Evolutionary conservation across 2,888 invertebrate species (phyloP), one percentile per base, ranked within the genome.

Genomic region (Dromius quadrimaculatus): DNA sequence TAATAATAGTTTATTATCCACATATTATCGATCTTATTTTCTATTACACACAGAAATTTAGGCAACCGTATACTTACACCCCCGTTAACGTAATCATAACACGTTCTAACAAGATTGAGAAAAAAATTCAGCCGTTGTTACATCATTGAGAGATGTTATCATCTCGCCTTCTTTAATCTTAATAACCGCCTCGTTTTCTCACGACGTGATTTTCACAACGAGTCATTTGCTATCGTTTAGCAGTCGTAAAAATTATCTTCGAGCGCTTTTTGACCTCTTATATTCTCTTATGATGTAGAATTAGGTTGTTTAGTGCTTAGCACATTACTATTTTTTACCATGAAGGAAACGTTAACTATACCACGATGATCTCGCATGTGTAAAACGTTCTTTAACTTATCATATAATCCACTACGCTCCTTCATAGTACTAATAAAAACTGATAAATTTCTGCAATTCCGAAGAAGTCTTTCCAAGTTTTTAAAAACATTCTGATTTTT

Each of bases 131-230:
- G 57, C 6, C 15, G 17, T 43, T 19, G 43, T 57, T 57, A 20
- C 28, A 23, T 15, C 28, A 28, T 3, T 32, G 59, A 59, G 59
- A 36, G 43, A 15, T 59, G 36, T 36, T 36, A 59, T 59, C 59
- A 59, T 57, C 32, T 28, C 61, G 61, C 61, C 62, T 62, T 20
- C 41, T 19, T 38, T 62, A 41, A 41, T 62, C 62, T 38, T 62
- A 41, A 41, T 62, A 38, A 41, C 41, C 41, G 22, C 38, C 61
- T 62, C 62, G 62, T 62, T 62, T 62, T 23, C 59, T 41, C 22
- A 41, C 23, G 41, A 62, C 62, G 62, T 62, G 62, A 62, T 62
- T 59, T 59, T 36, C 59, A 59, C 61, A 61, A 61, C 38, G 38
- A 20, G 22, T 9, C 22, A 61, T 57, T 57, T 57, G 36, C 36